A percentile compares a stretch with the other conserved stretches of the same genome.
Conservation (phyloP, 2,797 vertebrate species). For the Sylvia borin region DNA sequence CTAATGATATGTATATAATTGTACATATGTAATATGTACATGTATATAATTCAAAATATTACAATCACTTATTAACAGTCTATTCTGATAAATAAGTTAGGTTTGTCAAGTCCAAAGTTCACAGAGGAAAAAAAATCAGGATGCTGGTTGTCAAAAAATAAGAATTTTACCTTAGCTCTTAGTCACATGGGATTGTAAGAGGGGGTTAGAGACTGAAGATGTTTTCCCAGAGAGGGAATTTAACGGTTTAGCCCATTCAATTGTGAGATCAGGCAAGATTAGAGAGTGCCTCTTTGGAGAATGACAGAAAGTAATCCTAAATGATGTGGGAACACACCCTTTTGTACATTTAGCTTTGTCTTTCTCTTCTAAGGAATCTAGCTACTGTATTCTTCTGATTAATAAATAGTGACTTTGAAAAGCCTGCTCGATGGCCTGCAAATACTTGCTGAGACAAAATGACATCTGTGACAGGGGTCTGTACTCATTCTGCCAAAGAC, state of each 20-base stretch:
- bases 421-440: not conserved
- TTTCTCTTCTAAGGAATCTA: not conserved
- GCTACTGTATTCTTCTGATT: slow-evolving; percentile 29
- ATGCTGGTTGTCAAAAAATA: not conserved
- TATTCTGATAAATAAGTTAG: not conserved
- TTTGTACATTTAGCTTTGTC: slow-evolving; percentile 18
- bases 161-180: not conserved
- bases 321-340: not conserved
- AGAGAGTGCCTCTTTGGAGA: not conserved
- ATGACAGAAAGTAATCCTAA: slow-evolving; percentile 31
- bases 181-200: not conserved
- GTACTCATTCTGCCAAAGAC: not conserved
- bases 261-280: slow-evolving; percentile 3
- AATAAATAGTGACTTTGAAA: slow-evolving; percentile 52
- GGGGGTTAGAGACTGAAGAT: not conserved
- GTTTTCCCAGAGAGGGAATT: not conserved
- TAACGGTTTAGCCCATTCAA: not conserved
- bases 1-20: not conserved
- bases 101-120: not conserved
- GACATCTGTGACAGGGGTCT: slow-evolving; percentile 15
- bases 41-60: not conserved
- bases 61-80: not conserved
- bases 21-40: accelerated
- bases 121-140: not conserved
- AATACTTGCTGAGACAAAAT: slow-evolving; percentile 22